Evolutionary conservation across 2,888 invertebrate genomes (phyloP), one percentile per base, ranked within the genome.

Genomic region (Plebejus melissa): DNA sequence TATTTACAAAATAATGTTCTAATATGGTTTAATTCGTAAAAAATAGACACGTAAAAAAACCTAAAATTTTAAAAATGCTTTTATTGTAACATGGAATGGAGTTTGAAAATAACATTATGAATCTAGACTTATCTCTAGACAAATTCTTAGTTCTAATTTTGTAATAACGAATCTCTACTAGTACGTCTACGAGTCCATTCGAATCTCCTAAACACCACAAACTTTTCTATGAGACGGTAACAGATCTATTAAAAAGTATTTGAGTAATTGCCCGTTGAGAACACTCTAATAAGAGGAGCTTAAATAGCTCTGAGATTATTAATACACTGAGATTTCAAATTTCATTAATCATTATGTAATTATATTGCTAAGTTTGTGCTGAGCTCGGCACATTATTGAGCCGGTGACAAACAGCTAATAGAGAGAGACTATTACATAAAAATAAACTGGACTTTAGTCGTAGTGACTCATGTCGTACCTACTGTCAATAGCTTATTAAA

Each of bases 41-140:
- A 71, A 71, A 50, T 22, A 46, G n/a, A 38, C 1, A 69, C 38
- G 38, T 36, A 32, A 69, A 69, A 38, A 69, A 69, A 6, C 13
- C n/a, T 4, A 41, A 13, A 41, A 71, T 46, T 71, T 46, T 5
- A 71, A 22, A 71, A 71, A 71, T 41, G 71, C 22, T 71, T 46
- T 71, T 46, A 65, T 13, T 32, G 32, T 41, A 71, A 71, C 22
- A 71, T 71, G 71, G 71, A 71, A 71, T 71, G 71, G 71, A 46
- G 28, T 41, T 70, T 70, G 5, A 38, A 71, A 22, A 50, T 46
- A 50, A 7, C 4, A 65, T 16, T 60, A 28, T 65, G 32, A 65
- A 16, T 32, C 32, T 65, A 65, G 32, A 65, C 36, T 65, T 32
- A 22, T 36, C 32, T 32, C 32, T 65, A 65, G 13, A 28, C 60